These are phyloP conservation scores for Lottia scabra DNA, from an alignment of 2,888 invertebrate species.

Conservation along the genomic window DNA sequence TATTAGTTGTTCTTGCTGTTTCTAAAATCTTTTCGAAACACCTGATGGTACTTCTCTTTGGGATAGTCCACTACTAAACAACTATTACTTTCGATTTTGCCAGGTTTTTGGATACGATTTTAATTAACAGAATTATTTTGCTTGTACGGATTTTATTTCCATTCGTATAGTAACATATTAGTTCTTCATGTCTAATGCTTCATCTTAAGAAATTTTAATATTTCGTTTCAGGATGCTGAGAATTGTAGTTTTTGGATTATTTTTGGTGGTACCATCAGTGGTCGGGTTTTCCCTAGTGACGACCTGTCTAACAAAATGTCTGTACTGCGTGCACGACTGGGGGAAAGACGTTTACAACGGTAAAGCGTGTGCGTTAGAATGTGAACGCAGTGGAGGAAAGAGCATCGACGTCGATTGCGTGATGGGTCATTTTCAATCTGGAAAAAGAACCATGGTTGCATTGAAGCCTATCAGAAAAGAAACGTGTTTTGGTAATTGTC, in stretches of 20 bases:
- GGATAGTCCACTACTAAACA: no score
- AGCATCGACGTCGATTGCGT: conserved; percentile 43
- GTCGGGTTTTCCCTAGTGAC: conserved; percentile 32
- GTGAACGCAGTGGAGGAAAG: conserved; percentile 39
- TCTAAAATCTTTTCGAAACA: no score
- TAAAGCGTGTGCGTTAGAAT: conserved; percentile 43
- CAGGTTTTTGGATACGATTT: no score
- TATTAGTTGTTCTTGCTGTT: no score
- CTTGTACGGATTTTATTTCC: no score
- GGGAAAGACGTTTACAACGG: conserved; percentile 48
- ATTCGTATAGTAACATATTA: no score
- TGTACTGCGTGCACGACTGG: conserved; percentile 45
- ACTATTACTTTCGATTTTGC: no score
- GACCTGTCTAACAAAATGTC: conserved; percentile 45
- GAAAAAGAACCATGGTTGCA: conserved; percentile 21
- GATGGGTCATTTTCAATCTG: conserved; percentile 26
- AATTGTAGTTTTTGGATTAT: conserved; percentile 5
- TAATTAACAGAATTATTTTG: no score
- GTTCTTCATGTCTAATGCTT: no score
- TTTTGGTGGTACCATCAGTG: conserved; percentile 6
- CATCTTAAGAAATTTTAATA: no score
- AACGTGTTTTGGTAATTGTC: conserved; percentile 12
- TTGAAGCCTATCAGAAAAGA: conserved; percentile 23
- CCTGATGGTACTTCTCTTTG: no score
- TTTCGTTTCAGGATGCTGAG: neutral